Evolutionary conservation across 2,113 vertebrate species (phyloP).

Genomic region (Tychaedon coryphoeus): DNA sequence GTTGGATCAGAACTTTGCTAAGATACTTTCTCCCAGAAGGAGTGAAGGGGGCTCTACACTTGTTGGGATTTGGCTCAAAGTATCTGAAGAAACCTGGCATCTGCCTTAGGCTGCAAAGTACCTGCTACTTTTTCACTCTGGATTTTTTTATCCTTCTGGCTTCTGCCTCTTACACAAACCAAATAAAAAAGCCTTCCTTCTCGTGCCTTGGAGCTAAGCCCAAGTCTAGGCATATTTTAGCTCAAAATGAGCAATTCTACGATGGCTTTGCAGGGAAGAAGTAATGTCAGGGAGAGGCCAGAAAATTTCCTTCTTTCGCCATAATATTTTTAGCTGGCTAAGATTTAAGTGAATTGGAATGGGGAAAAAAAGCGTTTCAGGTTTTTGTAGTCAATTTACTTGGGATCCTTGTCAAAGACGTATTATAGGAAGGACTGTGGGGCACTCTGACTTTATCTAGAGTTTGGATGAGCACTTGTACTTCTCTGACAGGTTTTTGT

Average conservation of each 20-base stretch:
- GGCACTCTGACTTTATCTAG: neutral
- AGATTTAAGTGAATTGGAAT: neutral
- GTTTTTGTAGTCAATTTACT: neutral
- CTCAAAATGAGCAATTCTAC: neutral
- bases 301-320: neutral
- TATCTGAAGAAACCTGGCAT: neutral
- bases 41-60: neutral
- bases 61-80: neutral
- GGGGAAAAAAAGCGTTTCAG: fast-evolving
- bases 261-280: neutral
- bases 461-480: neutral
- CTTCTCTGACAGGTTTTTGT: neutral
- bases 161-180: neutral
- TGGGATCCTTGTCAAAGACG: neutral
- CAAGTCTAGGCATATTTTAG: neutral
- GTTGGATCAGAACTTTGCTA: neutral
- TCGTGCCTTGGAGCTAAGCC: neutral
- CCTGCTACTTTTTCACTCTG: neutral
- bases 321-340: neutral
- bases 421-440: neutral
- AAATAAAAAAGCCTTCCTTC: neutral
- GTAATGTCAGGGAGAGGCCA: neutral
- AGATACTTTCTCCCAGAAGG: neutral
- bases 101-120: neutral
- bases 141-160: neutral